phyloP scores from a whole-genome alignment of 2,888 invertebrate species.

The Epiblema foenella region DNA sequence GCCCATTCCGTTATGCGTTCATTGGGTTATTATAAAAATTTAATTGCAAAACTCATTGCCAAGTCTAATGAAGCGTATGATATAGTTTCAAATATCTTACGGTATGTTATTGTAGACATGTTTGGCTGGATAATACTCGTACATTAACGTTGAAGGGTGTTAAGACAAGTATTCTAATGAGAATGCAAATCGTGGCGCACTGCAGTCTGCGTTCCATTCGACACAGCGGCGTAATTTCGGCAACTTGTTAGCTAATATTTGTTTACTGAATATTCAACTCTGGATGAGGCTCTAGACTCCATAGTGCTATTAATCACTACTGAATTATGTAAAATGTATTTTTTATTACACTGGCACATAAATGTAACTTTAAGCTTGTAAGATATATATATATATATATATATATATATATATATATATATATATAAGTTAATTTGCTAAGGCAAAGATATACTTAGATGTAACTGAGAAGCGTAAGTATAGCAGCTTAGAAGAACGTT shows the following conservation, averaged over 20 bases:
- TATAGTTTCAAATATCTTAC: not conserved
- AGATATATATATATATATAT: too few species aligned
- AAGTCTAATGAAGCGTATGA: not conserved
- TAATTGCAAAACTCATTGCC: not conserved
- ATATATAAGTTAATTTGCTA: too few species aligned
- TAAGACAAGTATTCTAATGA: conserved; percentile 63
- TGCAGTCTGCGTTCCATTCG: conserved; percentile 55
- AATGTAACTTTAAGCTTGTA: too few species aligned
- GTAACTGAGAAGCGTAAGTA: not conserved
- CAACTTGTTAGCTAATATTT: conserved; percentile 49
- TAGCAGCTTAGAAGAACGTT: too few species aligned
- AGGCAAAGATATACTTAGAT: not conserved
- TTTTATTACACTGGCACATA: not conserved
- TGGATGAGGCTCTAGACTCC: not conserved
- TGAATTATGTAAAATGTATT: too few species aligned
- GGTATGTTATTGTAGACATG: conserved; percentile 6
- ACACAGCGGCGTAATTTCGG: conserved; percentile 51
- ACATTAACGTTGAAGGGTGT: conserved; percentile 52
- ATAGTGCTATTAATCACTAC: not conserved
- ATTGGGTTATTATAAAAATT: too few species aligned
- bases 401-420: too few species aligned
- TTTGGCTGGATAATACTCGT: conserved; percentile 41
- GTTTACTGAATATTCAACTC: conserved; percentile 17
- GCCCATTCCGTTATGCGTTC: too few species aligned
- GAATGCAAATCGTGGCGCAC: conserved; percentile 62